phyloP scores from a whole-genome alignment of 2,113 vertebrate species.

The Pygoscelis adeliae region DNA sequence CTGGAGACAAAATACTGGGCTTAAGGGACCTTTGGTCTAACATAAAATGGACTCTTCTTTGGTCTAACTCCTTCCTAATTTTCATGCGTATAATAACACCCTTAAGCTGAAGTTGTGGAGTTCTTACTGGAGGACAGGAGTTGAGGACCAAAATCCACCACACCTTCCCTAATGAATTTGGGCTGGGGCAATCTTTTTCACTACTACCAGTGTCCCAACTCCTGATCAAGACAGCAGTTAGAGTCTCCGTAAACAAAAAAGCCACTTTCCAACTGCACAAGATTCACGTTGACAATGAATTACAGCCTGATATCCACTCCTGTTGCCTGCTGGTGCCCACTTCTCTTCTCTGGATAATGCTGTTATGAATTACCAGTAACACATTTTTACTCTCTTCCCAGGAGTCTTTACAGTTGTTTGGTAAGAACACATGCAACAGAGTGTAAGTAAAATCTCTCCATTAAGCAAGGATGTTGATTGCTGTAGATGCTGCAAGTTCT shows the following conservation, averaged over 20 bases:
- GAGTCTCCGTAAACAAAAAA: neutral
- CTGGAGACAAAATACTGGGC: neutral
- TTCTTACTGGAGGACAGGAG: neutral
- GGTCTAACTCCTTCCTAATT: neutral
- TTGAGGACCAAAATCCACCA: neutral
- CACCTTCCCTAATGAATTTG: neutral
- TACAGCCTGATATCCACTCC: neutral
- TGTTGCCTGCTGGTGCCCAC: neutral
- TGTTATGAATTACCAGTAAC: neutral
- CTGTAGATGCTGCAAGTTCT: neutral
- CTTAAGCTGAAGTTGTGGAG: neutral
- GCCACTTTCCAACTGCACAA: neutral
- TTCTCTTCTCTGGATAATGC: neutral
- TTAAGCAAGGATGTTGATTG: neutral
- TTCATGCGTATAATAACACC: neutral
- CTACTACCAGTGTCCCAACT: neutral
- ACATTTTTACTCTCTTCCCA: neutral
- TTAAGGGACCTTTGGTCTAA: neutral
- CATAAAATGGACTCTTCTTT: neutral
- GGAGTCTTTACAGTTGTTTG: neutral
- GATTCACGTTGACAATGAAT: neutral
- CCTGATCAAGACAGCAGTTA: neutral
- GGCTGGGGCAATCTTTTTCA: neutral
- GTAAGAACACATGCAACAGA: neutral
- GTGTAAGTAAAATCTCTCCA: neutral